phyloP scores from a whole-genome alignment of 2,113 vertebrate species.

The Halichoeres trimaculatus region DNA sequence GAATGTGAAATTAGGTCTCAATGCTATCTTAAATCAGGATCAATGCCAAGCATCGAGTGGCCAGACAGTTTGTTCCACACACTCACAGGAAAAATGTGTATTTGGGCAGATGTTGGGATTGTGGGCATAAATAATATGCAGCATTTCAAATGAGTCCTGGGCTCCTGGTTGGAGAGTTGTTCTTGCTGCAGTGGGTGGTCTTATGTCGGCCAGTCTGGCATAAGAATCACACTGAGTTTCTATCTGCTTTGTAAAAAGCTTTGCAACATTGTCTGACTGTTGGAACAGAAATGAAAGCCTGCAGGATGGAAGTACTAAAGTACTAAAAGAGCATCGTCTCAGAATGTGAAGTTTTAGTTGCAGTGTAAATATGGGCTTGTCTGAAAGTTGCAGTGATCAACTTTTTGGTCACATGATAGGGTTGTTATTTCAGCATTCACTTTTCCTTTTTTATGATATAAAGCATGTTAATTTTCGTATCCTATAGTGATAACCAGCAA shows the following conservation, averaged over 20 bases:
- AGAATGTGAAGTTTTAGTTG: background rate
- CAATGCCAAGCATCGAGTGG: slow-evolving; percentile 40
- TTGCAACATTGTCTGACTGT: slow-evolving; percentile 36
- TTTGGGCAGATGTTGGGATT: slow-evolving; percentile 50
- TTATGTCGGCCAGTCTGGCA: slow-evolving; percentile 51
- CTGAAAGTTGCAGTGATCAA: background rate
- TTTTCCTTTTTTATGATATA: background rate
- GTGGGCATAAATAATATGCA: slow-evolving; percentile 73
- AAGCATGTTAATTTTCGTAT: too few relatives aligned
- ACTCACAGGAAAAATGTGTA: slow-evolving; percentile 44
- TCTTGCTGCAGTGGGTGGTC: slow-evolving; percentile 43
- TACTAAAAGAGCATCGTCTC: background rate
- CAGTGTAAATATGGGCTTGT: slow-evolving; percentile 6
- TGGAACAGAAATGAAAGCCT: slow-evolving; percentile 12
- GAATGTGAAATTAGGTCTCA: slow-evolving; percentile 72
- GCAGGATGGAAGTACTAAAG: slow-evolving; percentile 4
- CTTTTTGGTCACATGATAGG: background rate
- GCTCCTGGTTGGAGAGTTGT: slow-evolving; percentile 55
- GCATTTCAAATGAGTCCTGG: slow-evolving; percentile 67
- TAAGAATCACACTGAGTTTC: slow-evolving; percentile 34
- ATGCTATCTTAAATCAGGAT: slow-evolving; percentile 70
- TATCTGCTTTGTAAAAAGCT: slow-evolving; percentile 35
- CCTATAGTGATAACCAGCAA: background rate
- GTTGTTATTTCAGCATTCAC: background rate
- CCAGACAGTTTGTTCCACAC: slow-evolving; percentile 27